A percentile compares a stretch with the other conserved stretches of the same genome.
These are phyloP conservation scores for Lagopus muta DNA, from an alignment of 2,113 vertebrate species.

Conservation along the genomic window DNA sequence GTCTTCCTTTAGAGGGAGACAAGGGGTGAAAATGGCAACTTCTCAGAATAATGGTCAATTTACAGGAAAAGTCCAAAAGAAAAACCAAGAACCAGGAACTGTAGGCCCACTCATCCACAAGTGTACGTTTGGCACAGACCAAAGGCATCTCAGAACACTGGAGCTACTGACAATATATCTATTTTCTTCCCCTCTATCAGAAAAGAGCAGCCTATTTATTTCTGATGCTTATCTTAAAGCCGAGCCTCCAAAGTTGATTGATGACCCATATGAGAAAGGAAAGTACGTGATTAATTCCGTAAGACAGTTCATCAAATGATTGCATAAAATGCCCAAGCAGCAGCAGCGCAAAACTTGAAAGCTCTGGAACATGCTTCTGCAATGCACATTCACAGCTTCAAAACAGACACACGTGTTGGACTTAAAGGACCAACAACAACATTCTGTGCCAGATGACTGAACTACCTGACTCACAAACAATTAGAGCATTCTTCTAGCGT, in stretches of 20 bases:
- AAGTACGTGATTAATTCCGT: conserved; percentile 5
- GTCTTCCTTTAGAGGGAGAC: not conserved
- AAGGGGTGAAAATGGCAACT: not conserved
- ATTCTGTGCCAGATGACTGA: not conserved
- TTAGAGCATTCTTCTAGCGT: conserved; percentile 27
- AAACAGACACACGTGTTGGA: conserved; percentile 12
- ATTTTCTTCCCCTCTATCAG: not conserved
- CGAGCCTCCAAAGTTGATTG: not conserved
- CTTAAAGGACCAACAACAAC: conserved; percentile 49
- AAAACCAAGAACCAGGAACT: not conserved
- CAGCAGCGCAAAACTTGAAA: conserved; percentile 34
- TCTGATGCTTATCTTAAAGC: not conserved
- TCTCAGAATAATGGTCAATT: not conserved
- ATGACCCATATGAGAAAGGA: not conserved
- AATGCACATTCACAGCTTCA: not conserved
- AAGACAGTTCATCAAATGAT: conserved; percentile 1
- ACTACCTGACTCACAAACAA: conserved; percentile 50
- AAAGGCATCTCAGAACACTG: not conserved
- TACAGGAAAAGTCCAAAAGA: not conserved
- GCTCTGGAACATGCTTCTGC: conserved; percentile 47
- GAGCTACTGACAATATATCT: not conserved
- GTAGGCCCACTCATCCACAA: not conserved
- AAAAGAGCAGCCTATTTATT: not conserved
- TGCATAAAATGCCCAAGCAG: not conserved
- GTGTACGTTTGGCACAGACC: not conserved